Evolutionary conservation across 2,797 vertebrate species (phyloP).

Genomic region (Poeciliopsis presidionis): DNA sequence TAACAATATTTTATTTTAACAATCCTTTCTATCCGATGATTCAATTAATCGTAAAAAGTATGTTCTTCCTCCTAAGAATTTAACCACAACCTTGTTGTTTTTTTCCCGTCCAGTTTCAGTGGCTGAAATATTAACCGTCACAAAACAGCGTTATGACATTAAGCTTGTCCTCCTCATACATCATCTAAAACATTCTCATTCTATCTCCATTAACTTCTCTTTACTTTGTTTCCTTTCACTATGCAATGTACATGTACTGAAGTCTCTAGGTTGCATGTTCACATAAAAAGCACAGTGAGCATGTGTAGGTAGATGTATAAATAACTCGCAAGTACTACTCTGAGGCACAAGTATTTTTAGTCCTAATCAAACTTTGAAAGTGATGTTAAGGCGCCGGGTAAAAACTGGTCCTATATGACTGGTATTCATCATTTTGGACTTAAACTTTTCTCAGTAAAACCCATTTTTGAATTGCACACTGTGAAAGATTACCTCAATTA

Average conservation of each 20-base stretch:
- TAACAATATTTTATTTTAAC: too few species aligned
- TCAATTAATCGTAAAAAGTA: background rate
- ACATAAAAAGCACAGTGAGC: conserved; percentile 41
- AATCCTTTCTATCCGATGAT: too few species aligned
- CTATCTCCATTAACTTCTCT: background rate
- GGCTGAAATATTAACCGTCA: conserved; percentile 54
- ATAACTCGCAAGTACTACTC: conserved; percentile 66
- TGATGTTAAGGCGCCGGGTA: conserved; percentile 36
- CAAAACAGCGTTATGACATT: conserved; percentile 34
- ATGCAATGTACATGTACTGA: conserved; percentile 24
- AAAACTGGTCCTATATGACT: conserved; percentile 17
- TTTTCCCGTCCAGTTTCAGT: conserved; percentile 29
- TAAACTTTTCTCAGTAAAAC: background rate
- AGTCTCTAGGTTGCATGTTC: conserved; percentile 51
- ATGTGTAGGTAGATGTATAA: conserved; percentile 69
- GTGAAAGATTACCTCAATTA: background rate
- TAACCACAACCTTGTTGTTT: conserved; percentile 38
- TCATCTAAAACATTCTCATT: background rate
- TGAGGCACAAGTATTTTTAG: conserved; percentile 69
- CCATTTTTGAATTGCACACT: background rate
- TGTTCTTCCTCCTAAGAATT: conserved; percentile 51
- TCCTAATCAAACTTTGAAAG: conserved; percentile 59
- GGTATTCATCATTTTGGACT: conserved; percentile 1
- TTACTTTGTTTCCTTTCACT: conserved; percentile 17
- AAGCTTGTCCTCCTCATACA: conserved; percentile 23